Evolutionary conservation across 1,140 invertebrate species (phyloP), one percentile per base, ranked within the genome.

Genomic region (Lethocerus indicus): DNA sequence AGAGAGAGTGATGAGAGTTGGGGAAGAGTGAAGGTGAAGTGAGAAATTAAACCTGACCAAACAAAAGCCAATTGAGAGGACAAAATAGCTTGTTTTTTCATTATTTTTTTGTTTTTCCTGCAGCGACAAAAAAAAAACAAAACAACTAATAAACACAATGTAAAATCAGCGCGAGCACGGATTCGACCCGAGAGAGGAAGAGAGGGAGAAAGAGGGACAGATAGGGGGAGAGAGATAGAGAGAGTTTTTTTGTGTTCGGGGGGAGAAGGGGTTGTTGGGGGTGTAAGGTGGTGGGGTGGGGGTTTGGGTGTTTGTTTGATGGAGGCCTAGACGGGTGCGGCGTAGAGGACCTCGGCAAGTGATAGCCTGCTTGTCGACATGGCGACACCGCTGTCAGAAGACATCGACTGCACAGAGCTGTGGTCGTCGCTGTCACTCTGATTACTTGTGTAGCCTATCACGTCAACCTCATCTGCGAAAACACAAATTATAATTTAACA

Each of bases 381-480:
- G 43, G 78, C 76, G 52, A 85, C 79, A 49, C 82, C 82, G 59
- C 80, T 82, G 69, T 85, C 82, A 57, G 78, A 83, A 62, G 76
- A 79, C 39, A 67, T 66, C 57, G 80, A 83, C 65, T 82, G 79
- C 53, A 82, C 78, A 57, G 79, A 83, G 65, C 74, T 76, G 56
- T 83, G 79, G 63, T 87, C 84, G 67, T 87, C 83, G 45, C 79
- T 83, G 67, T 86, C 83, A 67, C 83, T 87, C 63, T 82, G 80
- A 66, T 80, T 83, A 66, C 83, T 86, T 59, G 79, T 81, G 68
- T 85, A 87, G 44, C 85, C 85, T 59, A 85, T 81, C 57, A 87
- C 83, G 67, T 87, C 85, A 54, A 87, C 81, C 68, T 87, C 85
- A 72, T 89, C 85, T 87, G 75, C 1, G 79, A 74, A 60, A 62